Evolutionary conservation across 1,140 invertebrate genomes (phyloP), one percentile per base, ranked within the genome.

Genomic region (Cheumatopsyche charites): DNA sequence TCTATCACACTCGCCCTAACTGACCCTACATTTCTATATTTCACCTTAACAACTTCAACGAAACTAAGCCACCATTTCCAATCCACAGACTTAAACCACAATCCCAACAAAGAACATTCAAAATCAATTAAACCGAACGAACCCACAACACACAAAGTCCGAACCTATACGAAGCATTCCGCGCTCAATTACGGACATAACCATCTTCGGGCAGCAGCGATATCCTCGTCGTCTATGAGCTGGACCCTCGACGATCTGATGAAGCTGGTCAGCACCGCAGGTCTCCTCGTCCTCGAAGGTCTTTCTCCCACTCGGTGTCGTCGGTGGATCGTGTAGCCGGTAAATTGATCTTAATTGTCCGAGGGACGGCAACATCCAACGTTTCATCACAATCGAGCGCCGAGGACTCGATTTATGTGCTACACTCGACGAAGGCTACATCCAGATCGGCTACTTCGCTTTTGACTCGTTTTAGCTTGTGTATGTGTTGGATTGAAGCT

Each of bases 321-420:
- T 21, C 63, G 12, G 66, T 68, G 55, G 55, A 68, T 68, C 47
- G 47, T 68, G 66, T 55, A 47, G 43, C 47, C 66, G 66, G 66
- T 68, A 68, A 68, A 68, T 68, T 68, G 66, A 68, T 68, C 66
- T 68, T 68, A 68, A 68, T 68, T 68, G 66, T 68, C 49, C 47
- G 47, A 25, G 63, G 25, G 66, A 68, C 25, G 45, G 47, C 36
- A 42, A 68, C 66, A 68, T 68, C 12, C 45, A 45, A 25, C 66
- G 25, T 68, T 68, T 68, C 66, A 68, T 68, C 66, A 55, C 66
- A 68, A 68, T 68, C 66, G 49, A 68, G 55, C 66, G 66, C 41
- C 47, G 66, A 26, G 23, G 42, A 66, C 63, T 66, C 41, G 49
- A 68, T 68, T 55, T 62, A 69, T 69, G 67, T 55, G 4, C 67